Base-by-base conservation (phyloP, 2,888 invertebrate species). In the Mythimna ferrago region DNA sequence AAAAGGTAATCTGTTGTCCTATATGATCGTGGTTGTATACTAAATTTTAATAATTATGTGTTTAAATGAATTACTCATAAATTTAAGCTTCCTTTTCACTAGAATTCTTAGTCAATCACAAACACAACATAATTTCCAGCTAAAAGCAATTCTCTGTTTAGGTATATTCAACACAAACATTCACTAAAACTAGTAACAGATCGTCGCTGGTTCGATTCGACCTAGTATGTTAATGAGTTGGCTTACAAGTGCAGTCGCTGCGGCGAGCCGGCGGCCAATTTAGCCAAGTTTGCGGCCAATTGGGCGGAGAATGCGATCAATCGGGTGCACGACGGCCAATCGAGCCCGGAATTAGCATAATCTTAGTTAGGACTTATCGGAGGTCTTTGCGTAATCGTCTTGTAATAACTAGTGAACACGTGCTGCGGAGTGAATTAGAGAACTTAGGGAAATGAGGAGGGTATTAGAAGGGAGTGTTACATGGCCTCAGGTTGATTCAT, bases 191-290 rank as follows among this genome's bases (percentile, higher is more conserved):
- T 57, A 21, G 41, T 48, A 32, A 54, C 48, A 6, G 73, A 19
- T 19, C 66, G 58, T 58, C 44, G 53, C 63, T 82, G 77, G 66
- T 70, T 57, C 26, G 7, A 65, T 66, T 80, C 21, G 66, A 75
- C 26, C 58, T 76, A 48, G 44, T 72, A 82, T 83, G 69, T 14
- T 67, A 83, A 82, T 82, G 63, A 69, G 73, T 56, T 61, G n/a
- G 57, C 66, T 60, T 58, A 67, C 80, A 73, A 73, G 63, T 83
- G 83, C 76, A 69, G 60, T 16, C 10, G 35, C 62, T 74, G 54
- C 41, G 26, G 66, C 35, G 64, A 54, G 58, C 60, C 54, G 35
- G 54, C 26, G 58, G 65, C 48, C 57, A 51, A 73, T 65, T 26
- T 9, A 38, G n/a, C 26, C 26, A 26, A 56, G 66, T 44, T 57